phyloP scores from a whole-genome alignment of 1,140 invertebrate genomes.

The Amyelois transitella region DNA sequence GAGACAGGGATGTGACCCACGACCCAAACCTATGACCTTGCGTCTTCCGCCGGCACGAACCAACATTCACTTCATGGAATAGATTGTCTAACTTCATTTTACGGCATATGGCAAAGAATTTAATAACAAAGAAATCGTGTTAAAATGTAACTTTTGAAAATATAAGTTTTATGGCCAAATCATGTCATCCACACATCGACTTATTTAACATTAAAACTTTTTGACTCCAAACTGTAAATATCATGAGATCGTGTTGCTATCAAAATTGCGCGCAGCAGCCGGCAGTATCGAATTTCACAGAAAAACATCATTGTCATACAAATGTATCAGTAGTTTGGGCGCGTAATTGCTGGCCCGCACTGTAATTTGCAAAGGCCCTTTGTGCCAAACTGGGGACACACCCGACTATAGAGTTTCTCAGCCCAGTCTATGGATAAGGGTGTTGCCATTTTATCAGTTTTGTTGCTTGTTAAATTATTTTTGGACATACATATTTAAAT shows the following conservation, averaged over 20 bases:
- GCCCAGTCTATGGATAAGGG: neutral
- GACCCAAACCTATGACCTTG: neutral
- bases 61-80: neutral
- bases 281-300: neutral
- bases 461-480: neutral
- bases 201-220: too few species aligned
- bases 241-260: neutral
- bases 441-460: neutral
- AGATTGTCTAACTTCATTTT: neutral
- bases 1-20: neutral
- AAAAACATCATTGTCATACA: constrained; percentile 58
- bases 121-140: neutral
- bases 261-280: neutral
- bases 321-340: constrained; percentile 62
- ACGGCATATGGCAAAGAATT: neutral
- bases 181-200: too few species aligned
- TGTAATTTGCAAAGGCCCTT: constrained; percentile 57
- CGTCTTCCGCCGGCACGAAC: neutral
- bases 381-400: constrained; percentile 42
- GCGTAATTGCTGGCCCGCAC: constrained; percentile 54
- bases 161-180: too few species aligned
- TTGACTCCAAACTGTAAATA: neutral
- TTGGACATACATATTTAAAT: neutral
- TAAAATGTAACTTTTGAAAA: too few species aligned
- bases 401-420: constrained; percentile 7